Conservation (phyloP, 1,140 invertebrate genomes). For the Drosophila ogumai region DNA sequence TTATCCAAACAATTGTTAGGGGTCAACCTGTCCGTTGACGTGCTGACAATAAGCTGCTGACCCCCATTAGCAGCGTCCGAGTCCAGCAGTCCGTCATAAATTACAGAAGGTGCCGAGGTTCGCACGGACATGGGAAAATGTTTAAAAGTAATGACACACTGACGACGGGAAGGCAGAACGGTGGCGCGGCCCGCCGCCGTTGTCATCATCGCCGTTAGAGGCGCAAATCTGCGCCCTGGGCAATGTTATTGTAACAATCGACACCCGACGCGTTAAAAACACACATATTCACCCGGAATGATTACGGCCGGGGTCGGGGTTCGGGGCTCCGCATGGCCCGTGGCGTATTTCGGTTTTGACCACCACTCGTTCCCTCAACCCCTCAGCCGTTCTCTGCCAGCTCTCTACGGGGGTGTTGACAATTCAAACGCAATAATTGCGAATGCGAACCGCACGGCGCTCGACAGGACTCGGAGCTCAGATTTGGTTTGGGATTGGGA, state of each 20-base stretch:
- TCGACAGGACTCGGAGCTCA: conserved; percentile 53
- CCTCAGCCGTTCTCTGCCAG: conserved; percentile 19
- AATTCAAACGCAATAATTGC: conserved; percentile 83
- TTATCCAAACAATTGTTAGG: conserved; percentile 14
- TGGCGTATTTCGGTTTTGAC: conserved; percentile 73
- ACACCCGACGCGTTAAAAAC: conserved; percentile 68
- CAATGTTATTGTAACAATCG: conserved; percentile 80
- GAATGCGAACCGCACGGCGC: conserved; percentile 68
- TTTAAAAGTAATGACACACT: conserved; percentile 65
- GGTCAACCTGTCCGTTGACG: background rate
- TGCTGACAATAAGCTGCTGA: background rate
- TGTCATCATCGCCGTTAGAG: conserved; percentile 63
- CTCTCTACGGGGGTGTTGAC: conserved; percentile 74
- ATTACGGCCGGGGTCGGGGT: conserved; percentile 2
- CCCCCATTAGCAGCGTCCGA: conserved; percentile 20
- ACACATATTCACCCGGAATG: conserved; percentile 31
- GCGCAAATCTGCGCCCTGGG: conserved; percentile 75
- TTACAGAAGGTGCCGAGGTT: conserved; percentile 71
- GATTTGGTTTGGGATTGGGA: conserved; percentile 38
- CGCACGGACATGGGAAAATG: conserved; percentile 48
- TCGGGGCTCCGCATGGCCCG: conserved; percentile 35
- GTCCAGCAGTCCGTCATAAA: conserved; percentile 55
- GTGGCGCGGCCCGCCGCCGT: conserved; percentile 25
- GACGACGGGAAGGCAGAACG: conserved; percentile 36
- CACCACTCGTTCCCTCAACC: conserved; percentile 22